Conservation (phyloP, 35 echinoderm and acorn worm species). For the Ophiothrix spiculata region DNA sequence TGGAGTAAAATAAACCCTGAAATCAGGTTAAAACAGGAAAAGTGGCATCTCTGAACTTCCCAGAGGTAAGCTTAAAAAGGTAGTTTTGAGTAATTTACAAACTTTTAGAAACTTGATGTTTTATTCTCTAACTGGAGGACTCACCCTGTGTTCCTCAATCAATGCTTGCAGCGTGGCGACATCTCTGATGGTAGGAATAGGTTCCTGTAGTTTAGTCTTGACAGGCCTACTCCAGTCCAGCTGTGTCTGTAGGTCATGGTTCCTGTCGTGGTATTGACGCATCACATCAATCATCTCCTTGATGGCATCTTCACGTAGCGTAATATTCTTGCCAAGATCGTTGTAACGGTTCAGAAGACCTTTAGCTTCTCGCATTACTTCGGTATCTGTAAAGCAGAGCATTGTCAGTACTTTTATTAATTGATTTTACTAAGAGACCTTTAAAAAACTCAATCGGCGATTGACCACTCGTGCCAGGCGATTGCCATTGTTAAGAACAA, state of each 20-base stretch:
- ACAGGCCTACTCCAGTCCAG: constrained; percentile 87
- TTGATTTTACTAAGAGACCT: too few species aligned
- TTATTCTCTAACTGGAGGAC: background rate
- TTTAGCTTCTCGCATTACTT: constrained; percentile 85
- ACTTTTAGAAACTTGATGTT: too few species aligned
- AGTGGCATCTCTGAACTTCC: too few species aligned
- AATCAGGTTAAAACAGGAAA: too few species aligned
- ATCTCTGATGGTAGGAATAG: constrained; percentile 64
- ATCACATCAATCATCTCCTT: constrained; percentile 79
- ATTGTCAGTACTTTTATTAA: too few species aligned
- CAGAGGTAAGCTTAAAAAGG: too few species aligned
- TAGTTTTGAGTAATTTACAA: too few species aligned
- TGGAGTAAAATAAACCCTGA: too few species aligned
- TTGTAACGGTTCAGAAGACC: constrained; percentile 74
- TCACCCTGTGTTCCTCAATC: constrained; percentile 85
- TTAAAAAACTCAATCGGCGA: too few species aligned
- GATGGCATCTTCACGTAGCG: constrained; percentile 70
- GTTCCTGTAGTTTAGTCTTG: constrained; percentile 82
- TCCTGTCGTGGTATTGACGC: constrained; percentile 74
- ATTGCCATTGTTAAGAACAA: too few species aligned
- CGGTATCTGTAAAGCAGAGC: constrained; percentile 72
- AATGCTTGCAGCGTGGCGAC: constrained; percentile 56
- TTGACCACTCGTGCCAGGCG: too few species aligned
- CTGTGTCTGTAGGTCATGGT: constrained; percentile 61
- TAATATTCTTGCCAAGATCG: constrained; percentile 70